phyloP scores from a whole-genome alignment of 2,113 vertebrate species.

The Centropus unirufus region DNA sequence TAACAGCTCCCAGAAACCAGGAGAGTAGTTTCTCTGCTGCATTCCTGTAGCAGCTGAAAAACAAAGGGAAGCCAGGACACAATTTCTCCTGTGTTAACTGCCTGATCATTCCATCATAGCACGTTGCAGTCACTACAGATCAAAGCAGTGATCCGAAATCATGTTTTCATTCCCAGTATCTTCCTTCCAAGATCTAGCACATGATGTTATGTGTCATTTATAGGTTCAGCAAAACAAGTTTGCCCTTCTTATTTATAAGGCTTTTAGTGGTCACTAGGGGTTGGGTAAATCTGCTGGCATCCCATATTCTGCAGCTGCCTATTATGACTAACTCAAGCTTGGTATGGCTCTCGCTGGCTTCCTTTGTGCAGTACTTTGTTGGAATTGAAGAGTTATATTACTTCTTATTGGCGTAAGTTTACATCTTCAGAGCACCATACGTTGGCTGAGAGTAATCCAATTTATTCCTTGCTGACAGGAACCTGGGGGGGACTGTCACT shows the following conservation, averaged over 20 bases:
- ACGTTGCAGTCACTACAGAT: neutral
- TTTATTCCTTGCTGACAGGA: conserved; percentile 63
- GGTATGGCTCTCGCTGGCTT: conserved; percentile 40
- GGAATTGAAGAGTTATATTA: conserved; percentile 56
- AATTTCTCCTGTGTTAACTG: neutral
- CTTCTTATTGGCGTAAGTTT: conserved; percentile 52
- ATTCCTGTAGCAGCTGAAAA: neutral
- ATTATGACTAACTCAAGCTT: conserved; percentile 59
- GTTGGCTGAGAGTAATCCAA: conserved; percentile 48
- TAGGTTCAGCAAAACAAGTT: conserved; percentile 34
- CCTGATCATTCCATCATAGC: neutral
- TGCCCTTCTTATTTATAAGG: neutral
- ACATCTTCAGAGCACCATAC: conserved; percentile 26
- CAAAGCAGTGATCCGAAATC: neutral
- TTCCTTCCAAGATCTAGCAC: neutral
- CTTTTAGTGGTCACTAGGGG: neutral
- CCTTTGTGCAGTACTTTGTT: conserved; percentile 42
- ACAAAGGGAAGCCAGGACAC: neutral
- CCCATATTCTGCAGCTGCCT: conserved; percentile 28
- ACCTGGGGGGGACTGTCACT: conserved; percentile 52
- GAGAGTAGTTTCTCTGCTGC: neutral
- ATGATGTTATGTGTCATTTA: neutral
- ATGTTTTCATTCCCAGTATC: neutral
- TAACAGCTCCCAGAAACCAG: neutral
- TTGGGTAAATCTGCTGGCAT: conserved; percentile 38